These are phyloP conservation scores for Camponotus floridanus DNA, from an alignment of 1,140 invertebrate genomes.

Conservation along the genomic window DNA sequence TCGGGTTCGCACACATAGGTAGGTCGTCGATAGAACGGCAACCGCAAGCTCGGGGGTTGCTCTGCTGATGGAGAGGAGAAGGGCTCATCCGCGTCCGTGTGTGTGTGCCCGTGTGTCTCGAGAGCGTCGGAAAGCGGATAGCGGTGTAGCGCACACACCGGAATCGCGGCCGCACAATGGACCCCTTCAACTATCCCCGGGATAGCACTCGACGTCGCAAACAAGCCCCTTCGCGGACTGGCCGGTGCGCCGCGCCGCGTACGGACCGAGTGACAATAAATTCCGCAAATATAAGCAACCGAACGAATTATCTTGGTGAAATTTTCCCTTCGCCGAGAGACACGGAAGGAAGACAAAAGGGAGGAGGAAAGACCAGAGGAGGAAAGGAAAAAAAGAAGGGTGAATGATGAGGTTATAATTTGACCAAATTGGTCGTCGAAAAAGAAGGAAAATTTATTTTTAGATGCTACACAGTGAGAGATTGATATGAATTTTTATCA, in stretches of 20 bases:
- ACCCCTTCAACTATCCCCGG: slow-evolving; percentile 73
- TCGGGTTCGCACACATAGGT: background rate
- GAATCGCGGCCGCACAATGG: slow-evolving; percentile 70
- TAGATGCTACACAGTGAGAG: background rate
- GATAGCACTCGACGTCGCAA: slow-evolving; percentile 77
- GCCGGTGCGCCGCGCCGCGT: slow-evolving; percentile 31
- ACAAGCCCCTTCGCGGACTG: slow-evolving; percentile 75
- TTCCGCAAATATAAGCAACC: slow-evolving; percentile 75
- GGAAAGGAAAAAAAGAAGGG: background rate
- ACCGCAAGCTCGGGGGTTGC: slow-evolving; percentile 61
- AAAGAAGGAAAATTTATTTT: background rate
- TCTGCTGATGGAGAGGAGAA: slow-evolving; percentile 39
- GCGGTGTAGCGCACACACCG: slow-evolving; percentile 63
- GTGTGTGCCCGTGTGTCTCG: slow-evolving; percentile 4
- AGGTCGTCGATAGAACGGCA: slow-evolving; percentile 56
- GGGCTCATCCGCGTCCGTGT: background rate
- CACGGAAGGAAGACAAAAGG: background rate
- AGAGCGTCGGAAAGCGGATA: slow-evolving; percentile 71
- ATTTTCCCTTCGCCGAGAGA: slow-evolving; percentile 33
- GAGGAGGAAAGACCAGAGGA: background rate
- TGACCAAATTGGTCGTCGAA: background rate
- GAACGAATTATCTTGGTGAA: slow-evolving; percentile 68
- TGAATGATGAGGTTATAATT: background rate
- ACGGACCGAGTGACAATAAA: slow-evolving; percentile 69
- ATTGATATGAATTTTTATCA: background rate